Evolutionary conservation across 2,888 invertebrate genomes (phyloP), one percentile per base, ranked within the genome.

Genomic region (Acrocyrtus sp.): DNA sequence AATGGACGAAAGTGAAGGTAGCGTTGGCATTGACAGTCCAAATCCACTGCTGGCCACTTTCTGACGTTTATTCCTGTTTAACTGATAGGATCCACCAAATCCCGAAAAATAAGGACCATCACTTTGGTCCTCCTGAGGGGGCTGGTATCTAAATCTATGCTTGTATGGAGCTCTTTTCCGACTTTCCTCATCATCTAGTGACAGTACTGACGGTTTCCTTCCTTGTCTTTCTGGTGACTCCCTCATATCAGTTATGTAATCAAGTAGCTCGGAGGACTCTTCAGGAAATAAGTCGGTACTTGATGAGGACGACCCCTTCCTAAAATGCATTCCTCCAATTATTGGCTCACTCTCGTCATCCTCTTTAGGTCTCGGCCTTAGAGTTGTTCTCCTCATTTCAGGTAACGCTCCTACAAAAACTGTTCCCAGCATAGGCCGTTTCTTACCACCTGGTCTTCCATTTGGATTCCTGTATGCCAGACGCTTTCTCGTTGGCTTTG

Each of bases 311-410:
- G 34, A n/a, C n/a, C n/a, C n/a, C 17, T 63, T 63, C n/a, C 62
- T 26, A 12, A 70, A 50, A 26, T 70, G 54, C 29, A 34, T 27
- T 2, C 70, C 70, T 12, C 63, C 63, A 3, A 63, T 62, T 26
- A 56, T 56, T 6, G 70, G 70, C 43, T 70, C 70, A n/a, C 41
- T n/a, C 41, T 70, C 68, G 24, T 69, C 69, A 48, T 61, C 61
- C 12, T 47, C 50, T 47, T 58, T 58, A 1, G 12, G 10, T n/a
- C n/a, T 3, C 10, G 41, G 41, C 27, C 19, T 58, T 10, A 17
- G 1, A 15, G 51, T 51, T 24, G 51, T 26, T n/a, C n/a, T n/a
- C n/a, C n/a, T n/a, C 51, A 5, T 51, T 51, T 51, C 51, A 12
- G 51, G 27, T 10, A 51, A 22, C 3, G 5, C 10, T 26, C 2